Percentiles rank a stretch among this genome's conserved stretches.
These are phyloP conservation scores for Miltochrista miniata DNA, from an alignment of 2,888 invertebrate species.

Conservation along the genomic window DNA sequence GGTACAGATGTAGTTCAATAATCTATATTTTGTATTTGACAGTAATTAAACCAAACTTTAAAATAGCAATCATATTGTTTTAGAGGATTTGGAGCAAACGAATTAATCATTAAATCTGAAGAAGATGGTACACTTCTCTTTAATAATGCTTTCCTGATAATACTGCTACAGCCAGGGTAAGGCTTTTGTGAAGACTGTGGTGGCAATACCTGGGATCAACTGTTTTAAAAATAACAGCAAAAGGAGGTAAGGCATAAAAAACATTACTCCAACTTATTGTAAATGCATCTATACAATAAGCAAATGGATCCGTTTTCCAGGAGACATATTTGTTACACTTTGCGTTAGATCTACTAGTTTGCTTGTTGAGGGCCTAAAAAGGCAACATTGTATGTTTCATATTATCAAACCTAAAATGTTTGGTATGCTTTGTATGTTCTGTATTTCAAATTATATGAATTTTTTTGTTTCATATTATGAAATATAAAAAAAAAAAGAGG, in stretches of 20 bases:
- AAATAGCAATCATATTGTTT: constrained; percentile 4
- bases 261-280: constrained; percentile 27
- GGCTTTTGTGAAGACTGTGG: neutral
- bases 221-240: constrained; percentile 22
- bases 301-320: constrained; percentile 28
- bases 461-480: too few species aligned
- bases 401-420: too few species aligned
- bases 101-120: constrained; percentile 1
- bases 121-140: constrained; percentile 3
- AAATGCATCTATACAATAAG: constrained; percentile 27
- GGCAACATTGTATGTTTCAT: too few species aligned
- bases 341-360: constrained; percentile 15
- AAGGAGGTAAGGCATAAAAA: constrained; percentile 34
- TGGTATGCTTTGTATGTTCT: too few species aligned
- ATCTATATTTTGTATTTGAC: neutral
- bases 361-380: too few species aligned
- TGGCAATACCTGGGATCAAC: neutral
- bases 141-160: neutral
- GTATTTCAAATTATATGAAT: too few species aligned
- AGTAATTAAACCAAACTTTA: constrained; percentile 5
- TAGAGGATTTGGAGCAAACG: neutral
- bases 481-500: too few species aligned
- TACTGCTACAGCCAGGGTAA: neutral
- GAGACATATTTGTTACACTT: too few species aligned
- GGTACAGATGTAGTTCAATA: neutral